Conservation (phyloP, 2,113 vertebrate species). For the Pseudorectes ferrugineus region DNA sequence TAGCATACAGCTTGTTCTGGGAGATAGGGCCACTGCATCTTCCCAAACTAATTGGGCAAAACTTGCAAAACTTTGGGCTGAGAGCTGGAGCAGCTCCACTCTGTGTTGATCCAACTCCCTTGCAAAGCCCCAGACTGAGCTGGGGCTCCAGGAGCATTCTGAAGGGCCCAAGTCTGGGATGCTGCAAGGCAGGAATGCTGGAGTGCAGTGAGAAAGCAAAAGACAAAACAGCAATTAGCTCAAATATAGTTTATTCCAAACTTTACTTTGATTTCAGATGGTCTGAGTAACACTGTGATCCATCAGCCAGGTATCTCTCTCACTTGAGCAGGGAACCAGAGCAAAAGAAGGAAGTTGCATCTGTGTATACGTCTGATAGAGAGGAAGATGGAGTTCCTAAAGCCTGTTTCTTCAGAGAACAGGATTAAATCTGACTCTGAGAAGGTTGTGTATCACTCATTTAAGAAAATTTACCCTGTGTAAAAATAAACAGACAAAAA, state of each 20-base stretch:
- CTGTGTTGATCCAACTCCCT: background rate
- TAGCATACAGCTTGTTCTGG: background rate
- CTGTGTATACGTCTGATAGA: background rate
- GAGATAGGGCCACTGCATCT: fast-evolving
- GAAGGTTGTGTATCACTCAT: background rate
- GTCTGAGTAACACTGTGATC: background rate
- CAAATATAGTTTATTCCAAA: background rate
- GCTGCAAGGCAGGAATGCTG: background rate
- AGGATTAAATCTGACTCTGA: background rate
- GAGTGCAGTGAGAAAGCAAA: background rate
- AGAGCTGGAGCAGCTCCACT: background rate
- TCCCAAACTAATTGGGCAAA: background rate
- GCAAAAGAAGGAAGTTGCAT: background rate
- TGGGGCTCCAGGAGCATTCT: background rate
- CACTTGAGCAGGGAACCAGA: background rate
- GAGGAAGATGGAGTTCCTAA: background rate
- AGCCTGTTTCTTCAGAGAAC: background rate
- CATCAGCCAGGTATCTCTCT: background rate
- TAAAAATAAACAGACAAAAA: background rate
- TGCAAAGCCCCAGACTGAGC: background rate
- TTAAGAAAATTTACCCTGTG: background rate
- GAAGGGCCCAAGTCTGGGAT: background rate
- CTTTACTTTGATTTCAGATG: background rate
- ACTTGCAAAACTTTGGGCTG: background rate
- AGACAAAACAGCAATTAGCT: background rate